Evolutionary conservation across 35 echinoderm and acorn worm species (phyloP).

Genomic region (Eucidaris tribuloides): DNA sequence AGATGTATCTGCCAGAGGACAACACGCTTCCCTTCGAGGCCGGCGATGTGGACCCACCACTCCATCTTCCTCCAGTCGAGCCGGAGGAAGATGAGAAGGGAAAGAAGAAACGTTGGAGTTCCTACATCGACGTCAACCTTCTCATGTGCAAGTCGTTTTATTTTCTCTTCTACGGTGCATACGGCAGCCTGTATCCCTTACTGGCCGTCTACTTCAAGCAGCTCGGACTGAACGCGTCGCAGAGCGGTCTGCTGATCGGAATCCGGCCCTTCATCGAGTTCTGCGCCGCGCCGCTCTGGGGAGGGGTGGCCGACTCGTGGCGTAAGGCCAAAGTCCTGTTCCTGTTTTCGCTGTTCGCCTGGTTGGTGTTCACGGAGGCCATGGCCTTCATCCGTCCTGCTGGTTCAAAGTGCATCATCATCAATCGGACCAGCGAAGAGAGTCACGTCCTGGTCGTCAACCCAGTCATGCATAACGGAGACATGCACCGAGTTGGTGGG

Average conservation of each 20-base stretch:
- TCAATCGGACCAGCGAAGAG: conserved; percentile 39
- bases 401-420: conserved; percentile 45
- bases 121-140: conserved; percentile 65
- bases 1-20: conserved; percentile 89
- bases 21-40: conserved; percentile 74
- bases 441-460: not conserved
- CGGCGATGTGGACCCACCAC: conserved; percentile 41
- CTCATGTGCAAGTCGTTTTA: conserved; percentile 86
- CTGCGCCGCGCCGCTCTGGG: conserved; percentile 84
- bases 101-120: conserved; percentile 38
- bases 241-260: conserved; percentile 85
- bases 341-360: conserved; percentile 77
- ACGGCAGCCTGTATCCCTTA: conserved; percentile 84
- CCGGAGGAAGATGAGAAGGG: conserved; percentile 15
- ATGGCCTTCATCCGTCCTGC: conserved; percentile 78
- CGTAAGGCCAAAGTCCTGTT: conserved; percentile 87
- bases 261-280: conserved; percentile 93
- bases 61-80: not conserved
- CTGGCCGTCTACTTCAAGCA: conserved; percentile 95
- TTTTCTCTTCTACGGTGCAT: conserved; percentile 92
- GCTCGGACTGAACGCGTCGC: conserved; percentile 70
- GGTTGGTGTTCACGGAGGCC: conserved; percentile 81
- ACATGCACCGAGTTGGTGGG: not conserved
- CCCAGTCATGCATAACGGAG: not conserved
- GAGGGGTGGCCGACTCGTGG: conserved; percentile 80